Conservation (phyloP, 2,888 invertebrate genomes). For the Salpingus planirostris region DNA sequence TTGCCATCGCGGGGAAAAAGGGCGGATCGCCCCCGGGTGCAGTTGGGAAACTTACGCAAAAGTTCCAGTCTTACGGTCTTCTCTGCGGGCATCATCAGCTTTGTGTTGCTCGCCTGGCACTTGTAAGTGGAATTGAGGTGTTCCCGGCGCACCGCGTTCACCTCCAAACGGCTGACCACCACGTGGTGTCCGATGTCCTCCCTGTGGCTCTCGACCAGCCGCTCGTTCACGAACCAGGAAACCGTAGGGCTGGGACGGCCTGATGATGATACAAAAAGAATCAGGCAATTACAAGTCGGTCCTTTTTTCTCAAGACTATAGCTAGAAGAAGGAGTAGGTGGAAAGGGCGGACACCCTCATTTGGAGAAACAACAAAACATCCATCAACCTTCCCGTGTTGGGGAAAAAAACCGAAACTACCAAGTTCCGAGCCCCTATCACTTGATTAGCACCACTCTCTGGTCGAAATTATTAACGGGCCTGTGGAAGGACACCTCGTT, state of each 20-base stretch:
- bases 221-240: conserved; percentile 71
- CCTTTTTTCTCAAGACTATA: too few relatives aligned
- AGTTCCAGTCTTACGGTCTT: conserved; percentile 75
- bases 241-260: conserved; percentile 79
- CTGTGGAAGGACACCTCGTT: too few relatives aligned
- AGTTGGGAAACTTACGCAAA: conserved; percentile 57
- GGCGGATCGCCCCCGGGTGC: conserved; percentile 3
- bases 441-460: too few relatives aligned
- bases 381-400: too few relatives aligned
- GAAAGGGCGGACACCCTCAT: too few relatives aligned
- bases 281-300: too few relatives aligned
- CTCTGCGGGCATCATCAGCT: conserved; percentile 75
- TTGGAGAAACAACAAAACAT: too few relatives aligned
- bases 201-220: conserved; percentile 61
- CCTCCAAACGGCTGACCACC: conserved; percentile 69
- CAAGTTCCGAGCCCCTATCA: too few relatives aligned
- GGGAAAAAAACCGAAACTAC: too few relatives aligned
- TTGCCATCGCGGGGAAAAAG: not conserved
- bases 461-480: too few relatives aligned
- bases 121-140: conserved; percentile 80
- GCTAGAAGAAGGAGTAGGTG: too few relatives aligned
- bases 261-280: too few relatives aligned
- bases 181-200: conserved; percentile 64
- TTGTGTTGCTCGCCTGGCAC: conserved; percentile 81
- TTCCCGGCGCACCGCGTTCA: conserved; percentile 62